phyloP scores from a whole-genome alignment of 37 sponge, comb jelly and placozoan species.

The Sycon ciliatum region DNA sequence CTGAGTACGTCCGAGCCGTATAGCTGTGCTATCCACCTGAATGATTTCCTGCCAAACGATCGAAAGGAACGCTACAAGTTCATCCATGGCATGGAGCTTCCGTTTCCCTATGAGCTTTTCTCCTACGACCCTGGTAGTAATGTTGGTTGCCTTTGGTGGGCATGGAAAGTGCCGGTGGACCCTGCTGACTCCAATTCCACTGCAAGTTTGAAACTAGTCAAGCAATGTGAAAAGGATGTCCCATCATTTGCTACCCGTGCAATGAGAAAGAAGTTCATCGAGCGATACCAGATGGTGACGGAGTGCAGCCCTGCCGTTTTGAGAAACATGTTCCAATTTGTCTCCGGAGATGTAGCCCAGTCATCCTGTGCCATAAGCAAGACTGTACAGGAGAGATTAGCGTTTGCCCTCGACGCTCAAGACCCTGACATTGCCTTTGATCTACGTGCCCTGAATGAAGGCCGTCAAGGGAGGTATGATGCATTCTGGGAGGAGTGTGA shows the following conservation, averaged over 20 bases:
- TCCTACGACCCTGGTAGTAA: no score
- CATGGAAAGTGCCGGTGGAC: no score
- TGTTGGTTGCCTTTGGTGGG: no score
- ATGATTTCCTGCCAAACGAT: no score
- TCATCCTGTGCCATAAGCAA: constrained; percentile 2
- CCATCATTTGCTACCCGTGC: constrained; percentile 23
- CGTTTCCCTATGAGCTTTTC: no score
- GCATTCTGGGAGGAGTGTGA: constrained; percentile 30
- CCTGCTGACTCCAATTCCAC: no score
- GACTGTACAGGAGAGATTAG: constrained; percentile 14
- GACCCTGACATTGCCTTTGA: constrained; percentile 19
- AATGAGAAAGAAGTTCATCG: constrained; percentile 26
- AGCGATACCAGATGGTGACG: not conserved
- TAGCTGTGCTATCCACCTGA: no score
- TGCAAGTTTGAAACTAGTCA: no score
- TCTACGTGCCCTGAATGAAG: constrained; percentile 21
- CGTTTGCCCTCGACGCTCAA: constrained; percentile 19
- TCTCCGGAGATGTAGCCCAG: constrained; percentile 15
- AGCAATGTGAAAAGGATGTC: no score
- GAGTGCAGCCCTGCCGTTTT: not conserved
- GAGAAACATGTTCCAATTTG: not conserved
- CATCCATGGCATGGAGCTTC: no score
- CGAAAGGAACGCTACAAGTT: no score
- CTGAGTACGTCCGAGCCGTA: no score
- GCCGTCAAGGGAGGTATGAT: constrained; percentile 13